Percentiles rank a stretch among this genome's conserved stretches.
Conservation (phyloP, 2,888 invertebrate species). For the Nemoura dubitans region DNA sequence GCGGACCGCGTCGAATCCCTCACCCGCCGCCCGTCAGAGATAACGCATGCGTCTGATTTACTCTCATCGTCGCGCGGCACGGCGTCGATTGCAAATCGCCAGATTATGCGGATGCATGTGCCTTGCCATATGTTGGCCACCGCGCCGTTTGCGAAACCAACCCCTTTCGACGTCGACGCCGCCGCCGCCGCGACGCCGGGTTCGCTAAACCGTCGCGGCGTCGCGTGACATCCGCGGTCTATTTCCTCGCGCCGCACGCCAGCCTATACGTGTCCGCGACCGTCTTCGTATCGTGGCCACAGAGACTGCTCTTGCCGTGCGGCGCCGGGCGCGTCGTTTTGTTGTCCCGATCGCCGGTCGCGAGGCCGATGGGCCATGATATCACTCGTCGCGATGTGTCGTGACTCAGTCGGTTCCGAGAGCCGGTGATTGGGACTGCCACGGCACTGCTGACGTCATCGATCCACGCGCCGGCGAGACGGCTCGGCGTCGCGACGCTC, state of each 20-base stretch:
- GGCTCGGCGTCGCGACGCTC: conserved; percentile 44
- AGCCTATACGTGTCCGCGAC: too few species aligned
- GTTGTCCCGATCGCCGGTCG: background rate
- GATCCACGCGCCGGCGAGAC: conserved; percentile 45
- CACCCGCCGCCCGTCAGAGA: too few species aligned
- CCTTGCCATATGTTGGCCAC: too few species aligned
- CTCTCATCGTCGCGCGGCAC: too few species aligned
- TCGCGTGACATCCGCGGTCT: background rate
- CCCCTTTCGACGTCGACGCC: background rate
- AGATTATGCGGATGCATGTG: too few species aligned
- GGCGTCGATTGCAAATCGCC: too few species aligned
- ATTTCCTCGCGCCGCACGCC: conserved; percentile 53
- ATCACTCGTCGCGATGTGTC: background rate
- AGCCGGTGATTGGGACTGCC: background rate
- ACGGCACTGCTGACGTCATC: conserved; percentile 33
- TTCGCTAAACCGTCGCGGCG: background rate
- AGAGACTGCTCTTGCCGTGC: too few species aligned
- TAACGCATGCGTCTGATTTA: too few species aligned
- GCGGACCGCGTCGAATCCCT: too few species aligned
- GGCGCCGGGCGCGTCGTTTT: conserved; percentile 39
- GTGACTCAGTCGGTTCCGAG: conserved; percentile 17
- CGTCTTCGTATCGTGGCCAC: too few species aligned
- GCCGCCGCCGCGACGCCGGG: background rate
- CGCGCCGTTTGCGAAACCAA: background rate
- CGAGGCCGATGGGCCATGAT: background rate